Percentiles rank a stretch among this genome's conserved stretches.
phyloP scores from a whole-genome alignment of 2,113 vertebrate species.

The Lichenostomus cassidix region DNA sequence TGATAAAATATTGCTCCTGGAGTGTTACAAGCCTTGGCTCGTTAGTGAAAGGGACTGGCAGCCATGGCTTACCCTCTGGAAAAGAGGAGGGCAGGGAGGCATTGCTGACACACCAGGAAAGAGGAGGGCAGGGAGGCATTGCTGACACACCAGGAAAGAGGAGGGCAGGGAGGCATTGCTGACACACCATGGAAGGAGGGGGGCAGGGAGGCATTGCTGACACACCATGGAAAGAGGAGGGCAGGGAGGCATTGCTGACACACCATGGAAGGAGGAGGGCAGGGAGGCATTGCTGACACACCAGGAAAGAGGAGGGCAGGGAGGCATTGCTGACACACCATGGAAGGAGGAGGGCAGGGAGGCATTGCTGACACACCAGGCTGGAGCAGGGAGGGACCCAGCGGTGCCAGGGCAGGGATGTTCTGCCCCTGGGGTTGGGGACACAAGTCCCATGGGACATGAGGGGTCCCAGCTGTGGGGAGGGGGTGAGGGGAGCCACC shows the following conservation, averaged over 20 bases:
- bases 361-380: no score
- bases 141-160: no score
- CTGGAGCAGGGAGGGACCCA: neutral
- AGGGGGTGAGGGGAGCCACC: neutral
- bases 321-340: no score
- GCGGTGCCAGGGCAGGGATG: neutral
- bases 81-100: neutral
- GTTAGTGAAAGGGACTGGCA: no score
- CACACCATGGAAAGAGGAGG: no score
- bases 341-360: neutral
- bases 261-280: no score
- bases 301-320: neutral
- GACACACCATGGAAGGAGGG: no score
- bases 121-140: neutral
- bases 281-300: no score
- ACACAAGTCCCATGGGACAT: neutral
- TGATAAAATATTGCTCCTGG: neutral
- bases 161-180: neutral
- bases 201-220: neutral
- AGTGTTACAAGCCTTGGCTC: rapidly evolving
- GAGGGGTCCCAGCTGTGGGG: neutral
- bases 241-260: neutral
- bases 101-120: no score
- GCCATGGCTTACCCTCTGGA: rapidly evolving
- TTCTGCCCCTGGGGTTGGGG: neutral